phyloP scores from a whole-genome alignment of 2,113 vertebrate genomes.

The Calypte anna region DNA sequence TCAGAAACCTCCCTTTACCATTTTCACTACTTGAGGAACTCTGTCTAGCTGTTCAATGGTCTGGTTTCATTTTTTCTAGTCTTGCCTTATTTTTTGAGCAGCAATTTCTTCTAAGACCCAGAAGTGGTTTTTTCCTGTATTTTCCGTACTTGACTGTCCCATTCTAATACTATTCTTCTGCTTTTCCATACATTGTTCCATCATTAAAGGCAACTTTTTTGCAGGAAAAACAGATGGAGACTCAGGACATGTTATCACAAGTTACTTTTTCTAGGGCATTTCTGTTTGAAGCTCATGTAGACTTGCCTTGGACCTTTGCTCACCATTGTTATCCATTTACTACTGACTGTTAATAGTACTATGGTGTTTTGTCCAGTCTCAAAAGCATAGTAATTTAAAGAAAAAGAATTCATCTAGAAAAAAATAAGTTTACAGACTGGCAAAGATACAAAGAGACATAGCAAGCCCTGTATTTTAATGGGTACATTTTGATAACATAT shows the following conservation, averaged over 20 bases:
- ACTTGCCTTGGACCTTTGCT: background rate
- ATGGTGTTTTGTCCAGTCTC: background rate
- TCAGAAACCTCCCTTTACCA: background rate
- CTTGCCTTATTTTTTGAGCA: background rate
- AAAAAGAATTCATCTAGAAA: background rate
- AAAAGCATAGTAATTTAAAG: background rate
- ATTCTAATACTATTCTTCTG: background rate
- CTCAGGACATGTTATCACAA: fast-evolving
- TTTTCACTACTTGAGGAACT: background rate
- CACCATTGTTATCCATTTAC: background rate
- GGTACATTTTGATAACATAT: background rate
- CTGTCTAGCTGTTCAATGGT: background rate
- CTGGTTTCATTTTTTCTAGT: background rate
- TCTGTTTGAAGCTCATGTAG: background rate
- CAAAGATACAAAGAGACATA: background rate
- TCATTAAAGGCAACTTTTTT: background rate
- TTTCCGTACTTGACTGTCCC: background rate
- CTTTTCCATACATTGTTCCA: background rate
- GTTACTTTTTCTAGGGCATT: background rate
- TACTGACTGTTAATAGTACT: background rate
- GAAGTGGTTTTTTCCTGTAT: background rate
- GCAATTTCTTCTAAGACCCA: background rate
- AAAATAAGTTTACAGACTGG: background rate
- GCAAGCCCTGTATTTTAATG: background rate
- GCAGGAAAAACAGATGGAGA: background rate